Percentiles rank a stretch among this genome's conserved stretches.
Evolutionary conservation across 2,888 invertebrate species (phyloP).

Genomic region (Mimachlamys varia): DNA sequence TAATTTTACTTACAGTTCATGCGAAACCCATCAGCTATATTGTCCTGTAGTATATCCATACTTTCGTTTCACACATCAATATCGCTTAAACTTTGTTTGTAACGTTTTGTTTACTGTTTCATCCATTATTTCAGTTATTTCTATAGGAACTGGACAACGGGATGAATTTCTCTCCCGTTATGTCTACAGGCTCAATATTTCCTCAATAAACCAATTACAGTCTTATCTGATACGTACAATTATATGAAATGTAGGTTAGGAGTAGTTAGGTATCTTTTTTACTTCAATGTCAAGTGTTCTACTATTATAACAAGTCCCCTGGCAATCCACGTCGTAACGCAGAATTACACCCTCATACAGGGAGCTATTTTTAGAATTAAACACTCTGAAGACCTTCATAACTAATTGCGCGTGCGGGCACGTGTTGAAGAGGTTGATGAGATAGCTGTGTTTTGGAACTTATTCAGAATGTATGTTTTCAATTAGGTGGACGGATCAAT

Average conservation of each 20-base stretch:
- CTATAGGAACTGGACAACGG: neutral
- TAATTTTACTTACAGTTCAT: neutral
- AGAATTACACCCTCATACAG: neutral
- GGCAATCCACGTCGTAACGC: neutral
- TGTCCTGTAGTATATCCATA: neutral
- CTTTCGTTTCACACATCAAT: neutral
- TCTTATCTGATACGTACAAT: neutral
- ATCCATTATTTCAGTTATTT: neutral
- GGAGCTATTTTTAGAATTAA: neutral
- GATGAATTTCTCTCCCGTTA: neutral
- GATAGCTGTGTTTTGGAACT: neutral
- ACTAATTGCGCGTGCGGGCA: conserved; percentile 3
- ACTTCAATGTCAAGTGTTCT: neutral
- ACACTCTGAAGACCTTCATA: neutral
- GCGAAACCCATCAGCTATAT: neutral
- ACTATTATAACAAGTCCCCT: neutral
- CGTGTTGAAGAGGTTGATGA: neutral
- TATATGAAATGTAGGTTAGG: neutral
- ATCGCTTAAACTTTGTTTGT: neutral
- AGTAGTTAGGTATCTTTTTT: neutral
- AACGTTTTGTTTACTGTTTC: neutral
- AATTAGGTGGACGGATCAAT: neutral
- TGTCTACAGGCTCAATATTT: no score
- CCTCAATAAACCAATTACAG: neutral
- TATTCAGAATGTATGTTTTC: conserved; percentile 28